Evolutionary conservation across 23 tunicate species (phyloP), one percentile per base, ranked within the genome.

Genomic region (Phallusia fumigata): DNA sequence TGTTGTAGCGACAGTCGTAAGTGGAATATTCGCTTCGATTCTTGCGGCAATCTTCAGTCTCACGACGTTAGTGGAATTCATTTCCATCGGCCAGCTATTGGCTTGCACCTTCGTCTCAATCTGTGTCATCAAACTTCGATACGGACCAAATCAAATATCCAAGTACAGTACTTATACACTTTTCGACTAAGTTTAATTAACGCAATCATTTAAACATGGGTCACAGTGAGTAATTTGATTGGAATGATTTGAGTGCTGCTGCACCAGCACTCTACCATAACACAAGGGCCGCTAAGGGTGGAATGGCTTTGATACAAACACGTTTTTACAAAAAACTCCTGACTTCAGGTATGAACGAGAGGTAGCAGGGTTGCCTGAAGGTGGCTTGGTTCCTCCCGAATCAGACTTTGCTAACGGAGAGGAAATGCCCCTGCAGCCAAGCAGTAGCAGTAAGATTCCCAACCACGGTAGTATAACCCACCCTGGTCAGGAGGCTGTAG

Each of bases 41-140:
- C 33, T 93, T 33, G 78, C 98, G 12, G 28, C 85, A 3, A 30
- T 88, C 33, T 88, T 93, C 73, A 73, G 78, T 35, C 77, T 93
- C 18, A 50, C 64, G 0, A 58, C 84, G 31, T 76, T 93, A 34
- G 98, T 93, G 13, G 98, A 93, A 52, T 88, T 93, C 19, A 93
- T 93, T 32, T 79, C 98, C 6, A 82, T 93, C 44, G 98, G 98
- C 0, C 98, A 93, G 50, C 87, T 93, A 0, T 80, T 88, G 19
- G 98, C 98, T 50, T 88, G 93, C 52, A 88, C 93, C 19, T 88
- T 88, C 76, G 98, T 93, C 16, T 58, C 98, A 30, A 40, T 93
- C 35, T 93, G 93, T 45, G 98, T 93, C 78, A 82, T 93, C 35
- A 93, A 88, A 47, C 81, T 93, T 10, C 32, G 98, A 47, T 93